These are phyloP conservation scores for Rhagonycha lutea DNA, from an alignment of 2,888 invertebrate species.

Conservation along the genomic window DNA sequence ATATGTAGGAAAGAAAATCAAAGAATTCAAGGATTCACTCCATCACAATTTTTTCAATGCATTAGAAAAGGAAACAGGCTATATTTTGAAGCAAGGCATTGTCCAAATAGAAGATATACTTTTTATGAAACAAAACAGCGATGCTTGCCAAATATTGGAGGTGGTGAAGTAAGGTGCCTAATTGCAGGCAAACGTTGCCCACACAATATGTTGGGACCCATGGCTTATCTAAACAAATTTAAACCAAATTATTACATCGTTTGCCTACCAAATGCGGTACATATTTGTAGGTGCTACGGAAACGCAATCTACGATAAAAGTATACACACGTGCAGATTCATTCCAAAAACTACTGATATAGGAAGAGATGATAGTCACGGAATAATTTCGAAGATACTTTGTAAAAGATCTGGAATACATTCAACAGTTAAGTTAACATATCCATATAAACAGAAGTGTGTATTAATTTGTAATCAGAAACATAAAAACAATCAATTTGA, in stretches of 20 bases:
- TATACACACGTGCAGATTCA: background rate
- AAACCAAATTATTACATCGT: slow-evolving; percentile 7
- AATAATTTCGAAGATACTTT: background rate
- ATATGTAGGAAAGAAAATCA: background rate
- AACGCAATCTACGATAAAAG: background rate
- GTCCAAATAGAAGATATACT: background rate
- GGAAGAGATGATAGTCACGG: background rate
- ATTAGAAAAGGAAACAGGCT: background rate
- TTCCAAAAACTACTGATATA: background rate
- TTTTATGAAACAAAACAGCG: slow-evolving; percentile 3
- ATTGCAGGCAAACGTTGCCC: slow-evolving; percentile 4
- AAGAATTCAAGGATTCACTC: background rate
- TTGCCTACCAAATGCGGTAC: slow-evolving; percentile 1
- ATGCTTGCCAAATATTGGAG: slow-evolving; percentile 10
- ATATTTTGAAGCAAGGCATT: background rate
- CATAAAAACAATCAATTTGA: background rate
- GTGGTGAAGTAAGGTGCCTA: slow-evolving; percentile 4
- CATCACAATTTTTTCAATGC: slow-evolving; percentile 2
- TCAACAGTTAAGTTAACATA: background rate
- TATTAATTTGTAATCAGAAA: background rate
- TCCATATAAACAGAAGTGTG: background rate
- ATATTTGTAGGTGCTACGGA: slow-evolving; percentile 5
- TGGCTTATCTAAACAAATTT: background rate
- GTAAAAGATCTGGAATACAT: background rate
- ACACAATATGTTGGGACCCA: background rate